Percentiles rank a stretch among this genome's conserved stretches.
These are phyloP conservation scores for Columba guinea DNA, from an alignment of 2,797 vertebrate species.

Conservation along the genomic window DNA sequence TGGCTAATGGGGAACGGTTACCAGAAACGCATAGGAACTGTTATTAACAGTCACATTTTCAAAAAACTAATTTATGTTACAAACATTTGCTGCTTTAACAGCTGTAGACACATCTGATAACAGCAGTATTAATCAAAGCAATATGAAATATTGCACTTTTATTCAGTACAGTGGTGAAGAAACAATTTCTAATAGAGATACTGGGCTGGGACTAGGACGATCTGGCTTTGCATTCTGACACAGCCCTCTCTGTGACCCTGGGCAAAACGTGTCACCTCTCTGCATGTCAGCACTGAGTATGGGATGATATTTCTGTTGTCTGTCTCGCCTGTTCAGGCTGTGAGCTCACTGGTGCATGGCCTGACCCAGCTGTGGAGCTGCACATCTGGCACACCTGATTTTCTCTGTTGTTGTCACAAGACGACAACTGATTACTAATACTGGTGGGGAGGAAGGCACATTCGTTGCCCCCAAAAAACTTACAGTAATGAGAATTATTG, in stretches of 20 bases:
- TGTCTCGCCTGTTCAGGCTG: constrained; percentile 38
- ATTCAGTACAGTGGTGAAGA: not conserved
- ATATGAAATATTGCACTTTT: not conserved
- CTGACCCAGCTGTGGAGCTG: not conserved
- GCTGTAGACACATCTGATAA: constrained; percentile 6
- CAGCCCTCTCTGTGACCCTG: constrained; percentile 44
- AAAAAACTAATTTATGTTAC: not conserved
- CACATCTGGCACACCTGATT: constrained; percentile 19
- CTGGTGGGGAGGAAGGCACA: not conserved
- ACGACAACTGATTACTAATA: not conserved
- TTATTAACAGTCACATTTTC: not conserved
- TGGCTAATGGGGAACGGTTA: not conserved
- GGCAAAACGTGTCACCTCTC: constrained; percentile 37
- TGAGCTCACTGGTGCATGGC: not conserved
- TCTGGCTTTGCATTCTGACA: constrained; percentile 11
- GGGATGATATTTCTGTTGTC: constrained; percentile 54
- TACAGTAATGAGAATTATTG: not conserved
- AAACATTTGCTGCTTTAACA: constrained; percentile 19
- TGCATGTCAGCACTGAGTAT: not conserved
- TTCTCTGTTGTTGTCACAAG: not conserved
- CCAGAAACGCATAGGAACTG: not conserved
- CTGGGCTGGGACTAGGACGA: not conserved
- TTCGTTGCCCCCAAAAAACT: not conserved
- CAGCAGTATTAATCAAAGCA: not conserved
- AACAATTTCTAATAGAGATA: not conserved